phyloP scores from a whole-genome alignment of 2,797 vertebrate species.

The Hydrolagus colliei region DNA sequence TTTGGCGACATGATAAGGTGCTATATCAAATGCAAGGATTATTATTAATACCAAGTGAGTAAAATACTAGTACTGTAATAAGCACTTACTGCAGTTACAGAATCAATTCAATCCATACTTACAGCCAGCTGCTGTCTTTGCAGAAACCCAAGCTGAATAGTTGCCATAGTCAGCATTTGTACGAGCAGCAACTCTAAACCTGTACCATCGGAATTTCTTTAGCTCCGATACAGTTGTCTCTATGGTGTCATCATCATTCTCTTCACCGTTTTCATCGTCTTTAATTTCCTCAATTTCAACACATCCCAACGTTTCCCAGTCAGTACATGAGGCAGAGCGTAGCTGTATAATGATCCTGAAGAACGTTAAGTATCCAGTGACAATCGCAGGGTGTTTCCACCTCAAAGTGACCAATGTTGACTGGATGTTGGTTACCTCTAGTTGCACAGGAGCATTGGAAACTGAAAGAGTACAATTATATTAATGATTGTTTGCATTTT shows the following conservation, averaged over 20 bases:
- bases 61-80: not conserved
- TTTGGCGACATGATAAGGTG: too few species aligned
- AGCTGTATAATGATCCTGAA: constrained; percentile 74
- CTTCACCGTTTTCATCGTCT: constrained; percentile 51
- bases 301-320: constrained; percentile 57
- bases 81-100: not conserved
- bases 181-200: constrained; percentile 78
- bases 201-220: constrained; percentile 81
- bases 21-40: too few species aligned
- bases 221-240: constrained; percentile 65
- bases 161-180: constrained; percentile 78
- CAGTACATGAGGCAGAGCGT: constrained; percentile 57
- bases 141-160: constrained; percentile 70
- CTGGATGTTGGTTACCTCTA: constrained; percentile 63
- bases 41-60: not conserved
- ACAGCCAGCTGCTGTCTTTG: constrained; percentile 78
- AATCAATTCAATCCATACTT: constrained; percentile 48
- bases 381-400: constrained; percentile 68
- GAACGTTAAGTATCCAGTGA: constrained; percentile 75
- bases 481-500: constrained; percentile 30
- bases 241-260: constrained; percentile 44
- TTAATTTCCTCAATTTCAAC: constrained; percentile 55
- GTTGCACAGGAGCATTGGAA: constrained; percentile 70
- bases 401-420: constrained; percentile 72
- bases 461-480: constrained; percentile 51